phyloP scores from a whole-genome alignment of 1,140 invertebrate species.

The Hycleus phaleratus region DNA sequence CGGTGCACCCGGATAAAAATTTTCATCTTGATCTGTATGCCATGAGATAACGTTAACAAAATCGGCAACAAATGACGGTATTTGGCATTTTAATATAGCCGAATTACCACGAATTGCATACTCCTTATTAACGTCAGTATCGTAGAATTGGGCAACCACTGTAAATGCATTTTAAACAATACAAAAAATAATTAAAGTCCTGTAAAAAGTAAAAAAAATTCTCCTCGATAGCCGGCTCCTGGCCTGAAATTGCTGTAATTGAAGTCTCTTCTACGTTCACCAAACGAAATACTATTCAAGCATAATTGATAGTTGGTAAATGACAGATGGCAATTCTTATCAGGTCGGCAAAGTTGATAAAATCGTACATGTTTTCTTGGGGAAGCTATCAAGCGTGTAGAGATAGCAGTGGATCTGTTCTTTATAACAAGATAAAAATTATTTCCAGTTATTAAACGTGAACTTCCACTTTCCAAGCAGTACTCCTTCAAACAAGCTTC shows the following conservation, averaged over 20 bases:
- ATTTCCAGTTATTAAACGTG: no score
- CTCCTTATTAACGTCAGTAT: constrained; percentile 83
- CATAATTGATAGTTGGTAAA: no score
- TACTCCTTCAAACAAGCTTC: no score
- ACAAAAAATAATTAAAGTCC: neutral
- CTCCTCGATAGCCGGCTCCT: neutral
- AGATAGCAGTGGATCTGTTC: no score
- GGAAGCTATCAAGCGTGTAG: no score
- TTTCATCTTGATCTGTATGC: constrained; percentile 71
- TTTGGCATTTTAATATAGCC: constrained; percentile 83
- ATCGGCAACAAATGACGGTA: constrained; percentile 87
- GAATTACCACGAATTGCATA: constrained; percentile 87
- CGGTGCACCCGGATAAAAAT: constrained; percentile 54
- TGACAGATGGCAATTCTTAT: no score
- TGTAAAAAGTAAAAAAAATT: neutral
- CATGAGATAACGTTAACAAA: constrained; percentile 84
- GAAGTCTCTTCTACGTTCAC: no score
- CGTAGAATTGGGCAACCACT: constrained; percentile 83
- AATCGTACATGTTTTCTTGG: no score
- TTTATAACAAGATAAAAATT: no score
- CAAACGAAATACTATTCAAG: no score
- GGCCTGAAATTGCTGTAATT: neutral
- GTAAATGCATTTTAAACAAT: neutral
- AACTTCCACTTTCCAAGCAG: no score
- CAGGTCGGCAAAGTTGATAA: no score